Evolutionary conservation across 1,140 invertebrate genomes (phyloP), one percentile per base, ranked within the genome.

Genomic region (Saxidomus purpurata): DNA sequence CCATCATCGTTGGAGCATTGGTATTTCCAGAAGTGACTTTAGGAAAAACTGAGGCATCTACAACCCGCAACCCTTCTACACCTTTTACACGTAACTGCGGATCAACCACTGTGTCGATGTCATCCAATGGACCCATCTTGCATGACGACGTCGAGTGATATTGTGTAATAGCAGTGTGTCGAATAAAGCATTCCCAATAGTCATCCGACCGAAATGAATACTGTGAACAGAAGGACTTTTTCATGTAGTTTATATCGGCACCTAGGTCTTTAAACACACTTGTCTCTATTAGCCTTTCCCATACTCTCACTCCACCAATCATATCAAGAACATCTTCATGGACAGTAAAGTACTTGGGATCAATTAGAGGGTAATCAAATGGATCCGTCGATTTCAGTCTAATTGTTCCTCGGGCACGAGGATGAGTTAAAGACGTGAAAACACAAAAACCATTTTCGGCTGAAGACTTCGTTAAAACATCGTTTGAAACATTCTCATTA

Each of bases 141-240:
- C 98, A 98, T 0, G 98, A 98, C 0, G 98, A 98, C 0, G 98
- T 97, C 0, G 98, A 98, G 96, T 99, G 98, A 93, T 98, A 98
- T 76, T 97, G 97, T 0, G 98, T 98, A 15, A 93, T 80, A 15
- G 94, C 93, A 3, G 91, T 92, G n/a, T 93, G 92, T 22, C 94
- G 90, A 11, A 94, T 91, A 47, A 92, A 90, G 88, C 96, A 96
- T 9, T 90, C 89, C 90, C 95, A 93, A 81, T 95, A 95, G 15
- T 90, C 89, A 77, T 96, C 95, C 0, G 90, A 89, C 43, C 88
- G 85, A 28, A 89, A 89, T 25, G 82, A 49, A 28, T 88, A 84
- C 55, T 84, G 17, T 43, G 77, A 71, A 69, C 91, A 92, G 11
- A 87, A 40, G 34, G 83, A 47, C 19, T 86, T 43, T 3, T 83